Conservation (phyloP, 2,113 vertebrate species). For the Helogale parvula region DNA sequence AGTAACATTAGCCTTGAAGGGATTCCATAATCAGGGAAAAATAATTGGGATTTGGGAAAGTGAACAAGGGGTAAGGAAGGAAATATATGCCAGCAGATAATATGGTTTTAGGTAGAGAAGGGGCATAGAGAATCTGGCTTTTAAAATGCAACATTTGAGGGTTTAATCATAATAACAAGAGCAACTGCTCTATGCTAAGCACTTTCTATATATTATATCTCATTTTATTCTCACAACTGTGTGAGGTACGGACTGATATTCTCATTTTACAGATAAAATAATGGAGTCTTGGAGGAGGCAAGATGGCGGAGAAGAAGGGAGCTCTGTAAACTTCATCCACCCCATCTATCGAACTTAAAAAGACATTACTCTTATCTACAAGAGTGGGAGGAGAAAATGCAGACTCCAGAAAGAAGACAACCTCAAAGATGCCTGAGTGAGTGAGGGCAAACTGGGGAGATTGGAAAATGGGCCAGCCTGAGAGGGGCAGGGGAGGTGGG, state of each 20-base stretch:
- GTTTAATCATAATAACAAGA: constrained; percentile 39
- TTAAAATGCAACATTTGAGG: constrained; percentile 34
- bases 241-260: not conserved
- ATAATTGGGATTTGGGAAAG: constrained; percentile 41
- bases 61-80: not conserved
- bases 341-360: no score
- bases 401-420: no score
- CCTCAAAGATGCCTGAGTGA: no score
- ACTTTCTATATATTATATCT: not conserved
- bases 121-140: not conserved
- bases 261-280: not conserved
- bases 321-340: no score
- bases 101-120: not conserved
- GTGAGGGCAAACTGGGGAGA: no score
- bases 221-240: not conserved
- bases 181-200: not conserved
- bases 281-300: not conserved
- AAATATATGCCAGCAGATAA: not conserved
- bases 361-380: no score
- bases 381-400: no score
- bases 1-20: constrained; percentile 1
- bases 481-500: no score
- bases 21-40: constrained; percentile 6
- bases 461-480: no score
- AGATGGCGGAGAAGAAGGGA: no score